phyloP scores from a whole-genome alignment of 2,797 vertebrate genomes.

The Anniella stebbinsi region DNA sequence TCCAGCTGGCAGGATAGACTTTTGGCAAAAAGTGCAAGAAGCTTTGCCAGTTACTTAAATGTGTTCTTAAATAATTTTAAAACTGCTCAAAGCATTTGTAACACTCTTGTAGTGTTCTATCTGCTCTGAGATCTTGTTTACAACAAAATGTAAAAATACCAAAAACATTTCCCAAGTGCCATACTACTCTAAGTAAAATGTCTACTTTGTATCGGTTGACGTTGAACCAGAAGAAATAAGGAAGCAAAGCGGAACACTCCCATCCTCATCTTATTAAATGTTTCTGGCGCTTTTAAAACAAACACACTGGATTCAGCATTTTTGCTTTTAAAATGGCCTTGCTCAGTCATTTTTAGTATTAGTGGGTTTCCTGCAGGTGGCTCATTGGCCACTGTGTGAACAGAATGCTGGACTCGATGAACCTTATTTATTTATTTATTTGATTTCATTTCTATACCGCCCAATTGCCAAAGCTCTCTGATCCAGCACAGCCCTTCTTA shows the following conservation, averaged over 20 bases:
- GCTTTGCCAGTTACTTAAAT: background rate
- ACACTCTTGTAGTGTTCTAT: too few species aligned
- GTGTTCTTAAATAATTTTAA: background rate
- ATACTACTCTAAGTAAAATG: background rate
- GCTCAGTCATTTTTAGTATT: too few species aligned
- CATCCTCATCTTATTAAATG: background rate
- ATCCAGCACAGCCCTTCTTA: too few species aligned
- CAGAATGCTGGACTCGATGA: too few species aligned
- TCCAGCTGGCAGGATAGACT: too few species aligned
- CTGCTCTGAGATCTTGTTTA: background rate
- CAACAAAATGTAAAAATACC: background rate
- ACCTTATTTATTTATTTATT: too few species aligned
- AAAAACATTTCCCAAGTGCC: background rate
- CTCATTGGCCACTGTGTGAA: background rate
- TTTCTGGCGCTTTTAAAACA: background rate
- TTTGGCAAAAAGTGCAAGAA: background rate
- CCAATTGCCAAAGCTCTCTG: too few species aligned
- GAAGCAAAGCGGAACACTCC: background rate
- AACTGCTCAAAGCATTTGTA: background rate
- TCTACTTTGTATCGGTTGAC: background rate
- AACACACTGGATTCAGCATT: background rate
- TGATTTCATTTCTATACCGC: too few species aligned
- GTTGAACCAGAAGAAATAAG: too few species aligned
- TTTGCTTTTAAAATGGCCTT: background rate
- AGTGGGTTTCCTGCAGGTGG: too few species aligned